phyloP scores from a whole-genome alignment of 2,113 vertebrate species.

The Peromyscus leucopus region DNA sequence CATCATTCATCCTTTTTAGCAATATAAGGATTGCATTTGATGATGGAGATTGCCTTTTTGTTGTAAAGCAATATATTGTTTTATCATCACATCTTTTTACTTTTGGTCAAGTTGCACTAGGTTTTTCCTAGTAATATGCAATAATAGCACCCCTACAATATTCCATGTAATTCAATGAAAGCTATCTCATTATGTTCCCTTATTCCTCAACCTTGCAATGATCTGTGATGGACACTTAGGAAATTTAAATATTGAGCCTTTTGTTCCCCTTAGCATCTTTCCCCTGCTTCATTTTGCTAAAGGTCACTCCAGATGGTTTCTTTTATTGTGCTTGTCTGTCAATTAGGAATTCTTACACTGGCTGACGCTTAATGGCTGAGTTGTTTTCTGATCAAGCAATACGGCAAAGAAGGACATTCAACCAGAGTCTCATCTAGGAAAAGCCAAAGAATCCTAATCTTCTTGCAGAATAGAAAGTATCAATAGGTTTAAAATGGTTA shows the following conservation, averaged over 20 bases:
- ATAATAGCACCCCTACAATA: background rate
- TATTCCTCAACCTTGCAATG: background rate
- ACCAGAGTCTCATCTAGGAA: background rate
- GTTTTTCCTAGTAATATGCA: background rate
- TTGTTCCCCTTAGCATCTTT: background rate
- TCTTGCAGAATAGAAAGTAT: background rate
- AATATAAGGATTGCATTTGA: background rate
- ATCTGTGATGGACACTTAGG: background rate
- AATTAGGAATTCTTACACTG: slow-evolving; percentile 37
- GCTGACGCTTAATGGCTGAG: slow-evolving; percentile 22
- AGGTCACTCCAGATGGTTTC: background rate
- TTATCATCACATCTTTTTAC: background rate
- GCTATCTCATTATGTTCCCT: background rate
- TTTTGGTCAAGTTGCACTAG: slow-evolving; percentile 29
- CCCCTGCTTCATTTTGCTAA: slow-evolving; percentile 10
- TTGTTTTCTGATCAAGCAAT: background rate
- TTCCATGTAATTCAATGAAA: background rate
- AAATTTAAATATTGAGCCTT: background rate
- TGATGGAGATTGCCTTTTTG: background rate
- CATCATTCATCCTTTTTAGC: background rate
- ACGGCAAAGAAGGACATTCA: background rate
- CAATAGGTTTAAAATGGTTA: background rate
- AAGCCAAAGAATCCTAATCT: background rate
- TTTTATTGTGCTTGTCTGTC: slow-evolving; percentile 46
- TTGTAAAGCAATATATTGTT: background rate